Evolutionary conservation across 2,888 invertebrate genomes (phyloP), one percentile per base, ranked within the genome.

Genomic region (Rhimphoctona megacephalus): DNA sequence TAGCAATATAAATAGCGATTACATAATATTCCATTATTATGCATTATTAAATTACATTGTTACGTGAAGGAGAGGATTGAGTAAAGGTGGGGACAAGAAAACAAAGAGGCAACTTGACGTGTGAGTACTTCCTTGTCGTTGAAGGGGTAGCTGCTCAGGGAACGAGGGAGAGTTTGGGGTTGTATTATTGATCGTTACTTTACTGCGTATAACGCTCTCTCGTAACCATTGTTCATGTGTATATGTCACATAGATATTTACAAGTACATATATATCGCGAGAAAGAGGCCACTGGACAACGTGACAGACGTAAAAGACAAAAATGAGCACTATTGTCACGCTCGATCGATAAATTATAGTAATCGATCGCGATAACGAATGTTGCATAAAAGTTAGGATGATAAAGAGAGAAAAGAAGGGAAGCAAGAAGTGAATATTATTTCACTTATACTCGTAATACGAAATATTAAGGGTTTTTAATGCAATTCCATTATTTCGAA

Each of bases 181-280:
- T 89, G 89, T 87, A 89, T 89, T 91, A 91, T 91, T 91, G 91
- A 91, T 91, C 90, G 89, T 64, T 72, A 82, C 84, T 89, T 88
- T 85, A 74, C 87, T 84, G 81, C 76, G 84, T 86, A 86, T 73
- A 74, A 69, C 73, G 67, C 54, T 74, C 83, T 79, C 80, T 72
- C 67, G 77, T 85, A 79, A 69, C 69, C 52, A 33, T 57, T 66
- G 73, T 76, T 67, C 54, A 30, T 46, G 76, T 39, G 64, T 70
- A 70, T 64, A 54, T 8, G 14, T 39, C 14, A 43, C 22, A 57
- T 72, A 33, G 25, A 49, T 49, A 8, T 22, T 49, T 14, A 54
- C 33, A 22, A 17, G 54, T 22, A 22, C 11, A 25, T 49, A 77
- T 43, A 57, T n/a, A n/a, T 43, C 11, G 54, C 39, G 79, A 69